Conservation (phyloP, 2,888 invertebrate species). For the Clepsis dumicolana region DNA sequence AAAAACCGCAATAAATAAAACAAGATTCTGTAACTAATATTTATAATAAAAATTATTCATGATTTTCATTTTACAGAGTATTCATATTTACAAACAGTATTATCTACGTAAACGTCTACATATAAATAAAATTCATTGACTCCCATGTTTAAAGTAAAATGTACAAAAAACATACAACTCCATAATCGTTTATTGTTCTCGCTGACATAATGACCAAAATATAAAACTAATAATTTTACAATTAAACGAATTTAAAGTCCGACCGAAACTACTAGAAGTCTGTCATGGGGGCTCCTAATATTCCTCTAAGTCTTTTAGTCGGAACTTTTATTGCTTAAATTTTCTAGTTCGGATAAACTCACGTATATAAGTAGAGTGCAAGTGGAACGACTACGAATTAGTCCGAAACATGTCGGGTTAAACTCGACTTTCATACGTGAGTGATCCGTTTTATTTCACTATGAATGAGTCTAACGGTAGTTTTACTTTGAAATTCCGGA, state of each 20-base stretch:
- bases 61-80: constrained; percentile 85
- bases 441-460: too few relatives aligned
- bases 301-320: neutral
- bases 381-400: too few relatives aligned
- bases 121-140: constrained; percentile 85
- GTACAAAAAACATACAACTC: constrained; percentile 75
- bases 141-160: constrained; percentile 78
- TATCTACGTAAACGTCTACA: constrained; percentile 82
- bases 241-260: constrained; percentile 1
- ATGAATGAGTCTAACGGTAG: too few relatives aligned
- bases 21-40: constrained; percentile 82
- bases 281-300: constrained; percentile 7
- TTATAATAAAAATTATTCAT: constrained; percentile 85
- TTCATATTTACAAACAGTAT: constrained; percentile 84
- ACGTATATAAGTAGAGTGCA: too few relatives aligned
- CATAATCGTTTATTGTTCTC: constrained; percentile 58
- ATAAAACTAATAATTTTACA: constrained; percentile 19
- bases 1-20: constrained; percentile 67
- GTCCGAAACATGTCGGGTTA: too few relatives aligned
- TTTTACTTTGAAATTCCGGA: too few relatives aligned
- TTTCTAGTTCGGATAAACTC: neutral
- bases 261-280: constrained; percentile 5
- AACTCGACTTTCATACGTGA: too few relatives aligned
- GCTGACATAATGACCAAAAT: constrained; percentile 65
- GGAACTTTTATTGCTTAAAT: neutral